Percentiles rank a stretch among this genome's conserved stretches.
Conservation (phyloP, 2,888 invertebrate genomes). For the Atethmia centrago region DNA sequence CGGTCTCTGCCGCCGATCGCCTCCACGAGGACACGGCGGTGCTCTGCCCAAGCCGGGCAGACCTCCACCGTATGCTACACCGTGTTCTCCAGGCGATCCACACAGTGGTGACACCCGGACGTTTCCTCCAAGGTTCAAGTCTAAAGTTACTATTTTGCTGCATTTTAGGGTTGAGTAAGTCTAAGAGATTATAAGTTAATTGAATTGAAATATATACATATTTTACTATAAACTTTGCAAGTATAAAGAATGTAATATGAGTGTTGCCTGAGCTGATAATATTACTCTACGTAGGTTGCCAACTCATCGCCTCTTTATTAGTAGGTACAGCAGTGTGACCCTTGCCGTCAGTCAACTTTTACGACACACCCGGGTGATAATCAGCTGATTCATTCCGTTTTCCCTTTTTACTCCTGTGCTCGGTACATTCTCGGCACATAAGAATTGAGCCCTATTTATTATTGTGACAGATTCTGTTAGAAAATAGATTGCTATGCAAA, state of each 20-base stretch:
- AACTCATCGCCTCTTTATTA: conserved; percentile 58
- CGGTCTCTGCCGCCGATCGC: too few species aligned
- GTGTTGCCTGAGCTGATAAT: conserved; percentile 35
- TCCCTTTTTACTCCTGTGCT: conserved; percentile 38
- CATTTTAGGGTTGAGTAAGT: background rate
- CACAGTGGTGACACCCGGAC: too few species aligned
- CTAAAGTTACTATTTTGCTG: background rate
- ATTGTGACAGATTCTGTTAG: background rate
- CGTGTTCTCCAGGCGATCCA: too few species aligned
- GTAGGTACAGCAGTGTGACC: conserved; percentile 51
- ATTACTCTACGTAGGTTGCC: conserved; percentile 45
- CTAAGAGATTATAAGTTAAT: background rate
- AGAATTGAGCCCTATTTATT: background rate
- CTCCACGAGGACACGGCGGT: too few species aligned
- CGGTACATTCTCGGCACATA: background rate
- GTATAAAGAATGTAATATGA: conserved; percentile 15
- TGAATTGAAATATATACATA: background rate
- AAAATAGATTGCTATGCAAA: background rate
- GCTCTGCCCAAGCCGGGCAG: too few species aligned
- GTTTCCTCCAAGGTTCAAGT: too few species aligned
- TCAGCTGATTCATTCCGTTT: conserved; percentile 59
- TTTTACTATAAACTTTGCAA: conserved; percentile 2
- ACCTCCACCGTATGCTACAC: too few species aligned
- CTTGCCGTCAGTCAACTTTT: conserved; percentile 59
- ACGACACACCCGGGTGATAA: conserved; percentile 55